These are phyloP conservation scores for Drosophila sordidula DNA, from an alignment of 2,888 invertebrate species.

Conservation along the genomic window DNA sequence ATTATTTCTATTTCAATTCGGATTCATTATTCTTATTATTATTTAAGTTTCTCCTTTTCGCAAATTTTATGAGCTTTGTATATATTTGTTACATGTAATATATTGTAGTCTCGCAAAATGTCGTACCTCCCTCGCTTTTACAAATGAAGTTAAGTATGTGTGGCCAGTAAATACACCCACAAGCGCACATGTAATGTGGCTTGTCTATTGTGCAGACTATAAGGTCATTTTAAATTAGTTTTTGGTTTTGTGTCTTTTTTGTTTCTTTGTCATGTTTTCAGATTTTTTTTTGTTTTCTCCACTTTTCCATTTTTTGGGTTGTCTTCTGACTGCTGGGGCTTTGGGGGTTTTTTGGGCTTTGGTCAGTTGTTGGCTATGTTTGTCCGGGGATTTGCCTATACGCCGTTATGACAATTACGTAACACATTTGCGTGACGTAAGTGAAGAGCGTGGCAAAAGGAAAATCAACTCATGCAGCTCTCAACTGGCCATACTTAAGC, in stretches of 20 bases:
- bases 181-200: slow-evolving; percentile 44
- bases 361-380: slow-evolving; percentile 43
- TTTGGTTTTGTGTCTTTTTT: slow-evolving; percentile 40
- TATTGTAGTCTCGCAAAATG: not conserved
- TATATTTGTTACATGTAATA: not conserved
- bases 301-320: slow-evolving; percentile 15
- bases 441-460: slow-evolving; percentile 27
- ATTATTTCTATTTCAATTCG: too few relatives aligned
- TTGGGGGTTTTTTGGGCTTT: slow-evolving; percentile 27
- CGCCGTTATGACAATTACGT: slow-evolving; percentile 74
- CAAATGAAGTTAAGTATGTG: slow-evolving; percentile 61
- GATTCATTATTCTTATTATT: too few relatives aligned
- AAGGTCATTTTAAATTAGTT: slow-evolving; percentile 79
- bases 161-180: slow-evolving; percentile 30
- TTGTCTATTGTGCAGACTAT: slow-evolving; percentile 53
- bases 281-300: slow-evolving; percentile 12
- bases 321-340: slow-evolving; percentile 6
- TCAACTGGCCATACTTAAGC: slow-evolving; percentile 33
- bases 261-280: slow-evolving; percentile 27
- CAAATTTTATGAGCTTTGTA: too few relatives aligned
- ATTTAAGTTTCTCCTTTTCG: not conserved
- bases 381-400: slow-evolving; percentile 54
- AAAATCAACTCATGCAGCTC: slow-evolving; percentile 60
- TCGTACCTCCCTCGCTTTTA: slow-evolving; percentile 28
- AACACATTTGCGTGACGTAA: slow-evolving; percentile 71